Conservation (phyloP, 2,113 vertebrate genomes). For the Oreochromis spilurus region DNA sequence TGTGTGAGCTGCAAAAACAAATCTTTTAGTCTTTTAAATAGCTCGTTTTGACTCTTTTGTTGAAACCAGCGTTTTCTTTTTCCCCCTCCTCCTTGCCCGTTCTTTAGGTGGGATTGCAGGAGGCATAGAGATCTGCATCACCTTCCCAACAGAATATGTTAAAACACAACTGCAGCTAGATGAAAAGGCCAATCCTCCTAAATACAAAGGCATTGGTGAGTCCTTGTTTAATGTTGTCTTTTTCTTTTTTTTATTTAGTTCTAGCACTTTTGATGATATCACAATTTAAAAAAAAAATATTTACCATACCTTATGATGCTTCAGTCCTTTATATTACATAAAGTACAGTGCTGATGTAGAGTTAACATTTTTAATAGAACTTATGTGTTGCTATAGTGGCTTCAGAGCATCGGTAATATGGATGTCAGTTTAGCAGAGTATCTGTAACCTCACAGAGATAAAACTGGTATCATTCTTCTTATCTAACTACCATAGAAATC, state of each 20-base stretch:
- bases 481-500: neutral
- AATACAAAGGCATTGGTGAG: constrained; percentile 87
- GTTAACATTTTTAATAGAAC: neutral
- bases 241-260: neutral
- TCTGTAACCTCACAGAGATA: neutral
- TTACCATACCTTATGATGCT: neutral
- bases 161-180: constrained; percentile 96
- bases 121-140: constrained; percentile 97
- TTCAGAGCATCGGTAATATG: neutral
- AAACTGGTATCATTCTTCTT: neutral
- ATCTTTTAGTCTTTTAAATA: neutral
- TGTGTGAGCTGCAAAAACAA: neutral
- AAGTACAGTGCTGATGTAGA: neutral
- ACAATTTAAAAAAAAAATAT: neutral
- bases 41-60: neutral
- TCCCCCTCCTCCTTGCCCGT: neutral
- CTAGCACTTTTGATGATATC: neutral
- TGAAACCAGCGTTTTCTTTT: neutral
- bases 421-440: neutral
- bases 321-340: neutral
- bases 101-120: constrained; percentile 83
- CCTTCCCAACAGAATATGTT: constrained; percentile 95
- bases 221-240: neutral
- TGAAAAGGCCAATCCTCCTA: constrained; percentile 88
- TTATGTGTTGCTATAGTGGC: neutral